Evolutionary conservation across 1,140 invertebrate species (phyloP).

Genomic region (Aphaenogaster floridana): DNA sequence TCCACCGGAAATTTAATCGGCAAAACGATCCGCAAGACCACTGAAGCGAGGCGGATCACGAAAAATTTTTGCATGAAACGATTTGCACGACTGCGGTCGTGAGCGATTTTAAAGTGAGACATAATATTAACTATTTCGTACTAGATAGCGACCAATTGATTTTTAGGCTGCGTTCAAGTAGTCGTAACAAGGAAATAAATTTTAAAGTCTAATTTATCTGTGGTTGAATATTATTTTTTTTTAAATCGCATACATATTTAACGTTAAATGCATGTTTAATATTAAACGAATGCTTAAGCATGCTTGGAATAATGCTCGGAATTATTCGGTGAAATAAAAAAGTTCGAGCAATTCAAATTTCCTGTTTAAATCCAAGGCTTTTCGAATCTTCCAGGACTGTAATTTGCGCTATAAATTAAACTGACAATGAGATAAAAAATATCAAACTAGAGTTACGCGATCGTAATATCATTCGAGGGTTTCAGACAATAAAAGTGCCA

Average conservation of each 20-base stretch:
- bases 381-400: not conserved
- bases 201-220: not conserved
- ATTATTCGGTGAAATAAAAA: not conserved
- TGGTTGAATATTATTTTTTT: not conserved
- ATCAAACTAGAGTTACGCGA: not conserved
- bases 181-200: not conserved
- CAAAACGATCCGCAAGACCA: not conserved
- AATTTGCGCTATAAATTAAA: not conserved
- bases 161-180: not conserved
- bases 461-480: not conserved
- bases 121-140: not conserved
- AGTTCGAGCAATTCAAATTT: not conserved
- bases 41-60: not conserved
- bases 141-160: not conserved
- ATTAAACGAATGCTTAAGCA: not conserved
- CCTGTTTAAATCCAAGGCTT: not conserved
- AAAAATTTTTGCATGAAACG: slow-evolving; percentile 1
- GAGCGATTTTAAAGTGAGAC: not conserved
- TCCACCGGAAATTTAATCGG: not conserved
- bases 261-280: not conserved
- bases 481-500: not conserved
- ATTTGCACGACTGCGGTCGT: not conserved
- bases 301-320: not conserved
- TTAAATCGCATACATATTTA: not conserved
- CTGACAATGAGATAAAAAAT: not conserved